A percentile compares a stretch with the other conserved stretches of the same genome.
These are phyloP conservation scores for Manacus vitellinus DNA, from an alignment of 2,113 vertebrate species.

Conservation along the genomic window DNA sequence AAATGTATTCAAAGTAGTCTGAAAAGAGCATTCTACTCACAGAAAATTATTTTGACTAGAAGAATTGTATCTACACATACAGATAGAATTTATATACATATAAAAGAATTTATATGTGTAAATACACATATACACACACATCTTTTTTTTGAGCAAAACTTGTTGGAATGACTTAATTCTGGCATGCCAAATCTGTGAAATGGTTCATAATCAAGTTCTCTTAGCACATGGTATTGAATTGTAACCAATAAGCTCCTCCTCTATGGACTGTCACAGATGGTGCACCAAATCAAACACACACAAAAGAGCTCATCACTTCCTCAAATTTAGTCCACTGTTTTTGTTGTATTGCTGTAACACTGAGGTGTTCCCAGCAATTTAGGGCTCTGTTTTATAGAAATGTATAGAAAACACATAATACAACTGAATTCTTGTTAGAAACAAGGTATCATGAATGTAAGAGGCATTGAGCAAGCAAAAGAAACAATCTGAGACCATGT, in stretches of 20 bases:
- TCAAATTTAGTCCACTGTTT: not conserved
- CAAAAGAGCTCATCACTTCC: not conserved
- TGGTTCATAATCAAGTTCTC: not conserved
- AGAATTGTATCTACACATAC: not conserved
- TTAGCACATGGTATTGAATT: not conserved
- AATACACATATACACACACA: rapidly evolving
- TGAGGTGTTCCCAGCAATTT: not conserved
- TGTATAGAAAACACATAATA: not conserved
- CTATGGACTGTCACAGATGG: not conserved
- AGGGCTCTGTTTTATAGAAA: not conserved
- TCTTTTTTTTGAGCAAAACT: not conserved
- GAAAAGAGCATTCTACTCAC: not conserved
- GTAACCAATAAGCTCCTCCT: not conserved
- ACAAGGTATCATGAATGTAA: not conserved
- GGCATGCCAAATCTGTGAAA: not conserved
- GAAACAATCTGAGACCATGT: not conserved
- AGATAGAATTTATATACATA: not conserved
- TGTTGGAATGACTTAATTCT: not conserved
- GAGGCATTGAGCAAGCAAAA: not conserved
- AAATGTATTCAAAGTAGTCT: not conserved
- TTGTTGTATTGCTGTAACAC: not conserved
- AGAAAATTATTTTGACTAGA: not conserved
- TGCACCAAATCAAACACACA: not conserved
- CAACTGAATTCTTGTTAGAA: not conserved
- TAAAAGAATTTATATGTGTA: not conserved